Base-by-base conservation (phyloP, 2,888 invertebrate genomes). In the Caenorhabditis panamensis region DNA sequence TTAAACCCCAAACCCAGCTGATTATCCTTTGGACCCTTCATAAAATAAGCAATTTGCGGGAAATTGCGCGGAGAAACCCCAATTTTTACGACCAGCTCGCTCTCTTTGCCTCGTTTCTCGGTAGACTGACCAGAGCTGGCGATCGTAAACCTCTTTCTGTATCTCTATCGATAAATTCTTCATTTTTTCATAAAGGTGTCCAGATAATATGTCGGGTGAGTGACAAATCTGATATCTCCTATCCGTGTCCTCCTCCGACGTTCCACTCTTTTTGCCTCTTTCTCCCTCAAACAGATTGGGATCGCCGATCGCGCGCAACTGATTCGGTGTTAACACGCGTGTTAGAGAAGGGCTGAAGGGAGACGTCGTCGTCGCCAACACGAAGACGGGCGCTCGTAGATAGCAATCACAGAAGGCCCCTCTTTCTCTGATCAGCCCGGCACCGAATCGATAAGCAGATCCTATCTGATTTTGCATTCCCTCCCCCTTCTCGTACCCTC, bases 261-360 rank as follows among this genome's bases (percentile, higher is more conserved):
- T 24, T 24, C 28, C 31, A 18, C 62, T 51, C 64, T 64, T 51
- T 51, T 51, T 64, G 28, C 64, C 63, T 64, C 37, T 64, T 20
- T 37, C 16, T 56, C 20, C 20, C 9, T 44, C 41, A 37, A n/a
- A 41, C 41, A 41, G 36, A 36, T 36, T 59, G 36, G 37, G 36
- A 59, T 59, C 59, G 56, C 73, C 31, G 73, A 73, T 73, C 73
- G 73, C 66, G 73, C 73, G 73, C 73, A 73, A 73, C 73, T 73
- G 73, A 73, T 73, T 73, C 73, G 69, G 59, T 78, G 78, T 78
- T 78, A 78, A 78, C 78, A 78, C 78, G 78, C 78, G 78, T 78
- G 78, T 78, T 71, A 78, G 54, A 68, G 36, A 54, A 64, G 44
- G 49, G n/a, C 44, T 36, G 41, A 16, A 37, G 28, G 20, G 47